Conservation (phyloP, 2,888 invertebrate species). For the Orchesellides sinensis region DNA sequence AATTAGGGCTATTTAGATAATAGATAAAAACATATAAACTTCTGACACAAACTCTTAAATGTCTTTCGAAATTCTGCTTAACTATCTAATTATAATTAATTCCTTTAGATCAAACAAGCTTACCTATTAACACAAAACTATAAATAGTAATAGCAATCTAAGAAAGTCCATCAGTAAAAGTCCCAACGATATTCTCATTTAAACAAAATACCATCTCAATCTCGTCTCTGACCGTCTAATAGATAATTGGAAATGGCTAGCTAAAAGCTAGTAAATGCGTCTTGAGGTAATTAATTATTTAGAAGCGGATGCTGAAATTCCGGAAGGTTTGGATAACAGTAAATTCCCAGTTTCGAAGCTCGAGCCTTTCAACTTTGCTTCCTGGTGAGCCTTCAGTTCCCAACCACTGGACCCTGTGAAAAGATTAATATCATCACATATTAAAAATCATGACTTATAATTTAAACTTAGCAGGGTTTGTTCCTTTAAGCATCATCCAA, state of each 20-base stretch:
- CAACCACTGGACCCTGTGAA: constrained; percentile 88
- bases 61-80: background rate
- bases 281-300: constrained; percentile 70
- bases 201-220: background rate
- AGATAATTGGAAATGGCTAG: background rate
- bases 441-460: background rate
- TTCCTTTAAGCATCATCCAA: background rate
- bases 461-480: too few relatives aligned
- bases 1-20: background rate
- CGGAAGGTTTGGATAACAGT: constrained; percentile 83
- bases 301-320: constrained; percentile 90
- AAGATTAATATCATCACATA: background rate
- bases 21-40: constrained; percentile 1
- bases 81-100: too few relatives aligned
- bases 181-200: too few relatives aligned
- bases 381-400: constrained; percentile 90
- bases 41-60: background rate
- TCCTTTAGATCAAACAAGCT: too few relatives aligned
- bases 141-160: too few relatives aligned
- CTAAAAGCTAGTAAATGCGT: background rate
- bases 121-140: too few relatives aligned
- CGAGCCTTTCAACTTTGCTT: constrained; percentile 89
- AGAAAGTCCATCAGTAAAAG: too few relatives aligned
- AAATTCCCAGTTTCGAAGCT: constrained; percentile 88
- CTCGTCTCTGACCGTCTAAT: background rate